A percentile compares a stretch with the other conserved stretches of the same genome.
These are phyloP conservation scores for Onychostruthus taczanowskii DNA, from an alignment of 2,113 vertebrate species.

Conservation along the genomic window DNA sequence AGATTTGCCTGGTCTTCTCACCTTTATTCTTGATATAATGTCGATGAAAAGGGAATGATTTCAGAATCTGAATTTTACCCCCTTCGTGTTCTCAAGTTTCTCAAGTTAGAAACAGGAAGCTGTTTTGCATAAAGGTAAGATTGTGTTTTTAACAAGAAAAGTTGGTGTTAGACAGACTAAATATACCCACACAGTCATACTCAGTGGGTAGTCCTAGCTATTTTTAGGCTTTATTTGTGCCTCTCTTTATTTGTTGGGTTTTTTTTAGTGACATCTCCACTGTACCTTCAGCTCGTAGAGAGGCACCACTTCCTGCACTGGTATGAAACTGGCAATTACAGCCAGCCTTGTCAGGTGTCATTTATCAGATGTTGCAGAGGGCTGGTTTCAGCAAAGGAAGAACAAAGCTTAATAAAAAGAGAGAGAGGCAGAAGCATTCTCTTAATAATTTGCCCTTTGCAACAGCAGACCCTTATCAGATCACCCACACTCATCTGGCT, in stretches of 20 bases:
- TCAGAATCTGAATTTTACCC: not conserved
- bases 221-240: constrained; percentile 74
- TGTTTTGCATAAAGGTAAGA: constrained; percentile 60
- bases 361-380: constrained; percentile 59
- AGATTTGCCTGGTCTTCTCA: not conserved
- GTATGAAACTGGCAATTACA: constrained; percentile 62
- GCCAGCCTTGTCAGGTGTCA: constrained; percentile 66
- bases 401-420: constrained; percentile 69
- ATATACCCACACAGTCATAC: constrained; percentile 58
- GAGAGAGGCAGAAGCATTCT: constrained; percentile 68
- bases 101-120: constrained; percentile 53
- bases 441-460: constrained; percentile 83
- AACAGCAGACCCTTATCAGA: constrained; percentile 75
- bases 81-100: not conserved
- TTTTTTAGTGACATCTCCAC: constrained; percentile 30
- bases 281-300: constrained; percentile 19
- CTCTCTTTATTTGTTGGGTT: constrained; percentile 10
- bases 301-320: constrained; percentile 21
- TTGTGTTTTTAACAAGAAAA: constrained; percentile 44
- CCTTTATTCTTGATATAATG: not conserved
- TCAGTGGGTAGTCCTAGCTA: constrained; percentile 63
- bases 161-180: constrained; percentile 67
- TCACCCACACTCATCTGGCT: constrained; percentile 88
- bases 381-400: constrained; percentile 59
- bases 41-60: not conserved